These are phyloP conservation scores for Crotalus horridus DNA, from an alignment of 2,113 vertebrate species.

Conservation along the genomic window DNA sequence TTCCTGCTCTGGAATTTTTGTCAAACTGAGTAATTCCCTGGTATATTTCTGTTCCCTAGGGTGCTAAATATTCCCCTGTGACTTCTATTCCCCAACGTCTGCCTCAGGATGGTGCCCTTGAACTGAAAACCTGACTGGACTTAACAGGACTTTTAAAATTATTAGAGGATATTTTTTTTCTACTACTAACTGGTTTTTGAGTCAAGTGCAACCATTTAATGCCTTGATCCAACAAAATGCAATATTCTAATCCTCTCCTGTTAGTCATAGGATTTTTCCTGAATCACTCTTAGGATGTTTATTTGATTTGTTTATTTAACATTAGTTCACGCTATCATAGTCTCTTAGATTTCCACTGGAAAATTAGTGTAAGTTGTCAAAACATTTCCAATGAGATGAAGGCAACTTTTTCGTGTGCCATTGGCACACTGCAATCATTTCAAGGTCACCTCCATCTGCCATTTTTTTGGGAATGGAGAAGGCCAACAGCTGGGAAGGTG, in stretches of 20 bases:
- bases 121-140: background rate
- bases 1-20: background rate
- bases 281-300: background rate
- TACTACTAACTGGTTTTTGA: background rate
- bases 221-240: background rate
- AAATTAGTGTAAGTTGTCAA: background rate
- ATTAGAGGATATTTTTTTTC: background rate
- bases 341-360: background rate
- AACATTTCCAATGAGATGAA: background rate
- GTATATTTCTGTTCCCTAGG: background rate
- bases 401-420: background rate
- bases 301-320: background rate
- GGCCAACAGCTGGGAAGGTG: background rate
- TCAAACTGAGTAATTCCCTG: background rate
- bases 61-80: background rate
- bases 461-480: background rate
- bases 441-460: background rate
- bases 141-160: background rate
- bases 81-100: background rate
- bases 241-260: background rate
- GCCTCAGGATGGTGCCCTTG: background rate
- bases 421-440: background rate
- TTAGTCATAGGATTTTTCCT: background rate
- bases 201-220: background rate
- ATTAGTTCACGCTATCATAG: background rate